A percentile compares a stretch with the other conserved stretches of the same genome.
Conservation (phyloP, 2,113 vertebrate species). For the Hippoglossus stenolepis region DNA sequence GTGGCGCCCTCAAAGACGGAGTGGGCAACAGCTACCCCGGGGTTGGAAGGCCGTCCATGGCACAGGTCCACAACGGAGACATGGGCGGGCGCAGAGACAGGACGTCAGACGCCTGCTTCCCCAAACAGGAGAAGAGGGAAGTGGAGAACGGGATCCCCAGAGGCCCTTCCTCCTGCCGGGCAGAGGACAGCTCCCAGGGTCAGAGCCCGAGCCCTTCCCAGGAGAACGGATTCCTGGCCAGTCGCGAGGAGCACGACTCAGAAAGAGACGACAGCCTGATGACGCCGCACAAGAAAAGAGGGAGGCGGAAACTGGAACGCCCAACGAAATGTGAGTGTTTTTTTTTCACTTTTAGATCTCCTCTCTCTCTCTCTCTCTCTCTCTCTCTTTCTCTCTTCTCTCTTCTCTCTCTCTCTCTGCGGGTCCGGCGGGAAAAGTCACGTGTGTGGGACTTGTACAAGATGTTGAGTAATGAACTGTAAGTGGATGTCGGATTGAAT, state of each 20-base stretch:
- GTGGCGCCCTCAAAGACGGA: slow-evolving; percentile 83
- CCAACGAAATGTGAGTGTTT: slow-evolving; percentile 87
- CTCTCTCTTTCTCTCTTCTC: too few species aligned
- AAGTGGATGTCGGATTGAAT: slow-evolving; percentile 31
- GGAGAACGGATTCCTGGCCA: slow-evolving; percentile 88
- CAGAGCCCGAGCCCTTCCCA: slow-evolving; percentile 80
- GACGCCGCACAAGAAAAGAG: slow-evolving; percentile 84
- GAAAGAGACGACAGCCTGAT: slow-evolving; percentile 83
- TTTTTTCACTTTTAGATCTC: slow-evolving; percentile 15
- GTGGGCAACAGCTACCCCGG: slow-evolving; percentile 83
- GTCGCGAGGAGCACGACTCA: slow-evolving; percentile 84
- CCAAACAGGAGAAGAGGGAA: slow-evolving; percentile 82
- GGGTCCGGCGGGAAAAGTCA: slow-evolving; percentile 21
- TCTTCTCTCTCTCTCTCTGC: not conserved
- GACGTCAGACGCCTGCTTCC: slow-evolving; percentile 65
- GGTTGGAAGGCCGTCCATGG: slow-evolving; percentile 81
- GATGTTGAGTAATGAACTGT: slow-evolving; percentile 41
- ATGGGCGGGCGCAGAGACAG: slow-evolving; percentile 70
- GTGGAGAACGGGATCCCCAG: slow-evolving; percentile 84
- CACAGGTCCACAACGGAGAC: slow-evolving; percentile 91
- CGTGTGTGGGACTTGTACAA: slow-evolving; percentile 26
- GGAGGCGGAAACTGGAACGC: slow-evolving; percentile 89
- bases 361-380: too few species aligned
- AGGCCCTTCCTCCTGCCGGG: slow-evolving; percentile 68
- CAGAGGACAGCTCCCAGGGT: slow-evolving; percentile 62